Evolutionary conservation across 2,888 invertebrate genomes (phyloP), one percentile per base, ranked within the genome.

Genomic region (Fissipunctia ypsillon): DNA sequence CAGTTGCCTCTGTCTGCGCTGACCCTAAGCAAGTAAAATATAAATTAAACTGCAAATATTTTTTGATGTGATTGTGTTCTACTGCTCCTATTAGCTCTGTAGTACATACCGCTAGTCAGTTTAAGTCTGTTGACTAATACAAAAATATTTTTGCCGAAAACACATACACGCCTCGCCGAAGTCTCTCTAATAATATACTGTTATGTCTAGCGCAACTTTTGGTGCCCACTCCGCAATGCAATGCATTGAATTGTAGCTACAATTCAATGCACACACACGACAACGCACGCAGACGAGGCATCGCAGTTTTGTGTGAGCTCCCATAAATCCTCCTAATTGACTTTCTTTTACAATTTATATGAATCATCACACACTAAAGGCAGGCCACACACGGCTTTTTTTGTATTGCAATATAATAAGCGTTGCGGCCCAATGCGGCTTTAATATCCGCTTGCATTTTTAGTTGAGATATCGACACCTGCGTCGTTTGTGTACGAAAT

Each of bases 41-140:
- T 52, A 28, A 41, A 69, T 52, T 45, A 31, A 38, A 61, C 25
- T 28, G 65, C 31, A 45, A 68, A 70, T 72, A 71, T 79, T 73
- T 73, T 72, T 83, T 75, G 67, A 78, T 78, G 70, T 75, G 68
- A 52, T 45, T 38, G 43, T 69, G 65, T 25, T 74, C 22, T 28
- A 43, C 25, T 73, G 61, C 22, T 59, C 16, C 9, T 48, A 38
- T 31, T 63, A 64, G 28, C 38, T 56, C 28, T 54, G 68, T 54
- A 28, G 16, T 48, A 38, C 38, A 31, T 45, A 76, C 9, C 25
- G 41, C 22, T 76, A 31, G 48, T 31, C 22, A 64, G 19, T 38
- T 56, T 38, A 35, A 38, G 25, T 75, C 35, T 61, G 45, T 63
- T 45, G 45, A 19, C 54, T 45, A 52, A 41, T 14, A 43, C 31